Evolutionary conservation across 2,888 invertebrate genomes (phyloP), one percentile per base, ranked within the genome.

Genomic region (Lobophora halterata): DNA sequence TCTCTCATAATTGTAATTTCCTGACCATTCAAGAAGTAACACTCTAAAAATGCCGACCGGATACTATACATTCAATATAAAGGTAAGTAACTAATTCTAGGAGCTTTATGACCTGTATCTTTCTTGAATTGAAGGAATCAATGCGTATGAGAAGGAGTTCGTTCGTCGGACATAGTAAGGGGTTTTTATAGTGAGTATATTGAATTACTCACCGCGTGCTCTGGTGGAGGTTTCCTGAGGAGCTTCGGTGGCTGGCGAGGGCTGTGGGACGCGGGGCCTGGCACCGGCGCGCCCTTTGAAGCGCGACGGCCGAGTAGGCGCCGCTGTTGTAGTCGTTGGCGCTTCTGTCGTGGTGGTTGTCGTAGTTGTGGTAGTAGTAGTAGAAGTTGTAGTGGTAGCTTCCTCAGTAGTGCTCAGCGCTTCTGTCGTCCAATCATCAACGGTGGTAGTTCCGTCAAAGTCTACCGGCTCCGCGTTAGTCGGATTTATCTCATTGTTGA

Each of bases 351-450:
- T 85, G 0, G 90, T 88, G 0, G 90, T 88, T 0, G 90, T 89
- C 0, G 90, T 89, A 0, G 90, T 89, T 0, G 90, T 89, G 0
- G 90, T 89, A 0, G 90, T 89, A 0, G 89, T 89, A 0, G 90
- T 89, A 0, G 89, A 87, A 0, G 89, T 85, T 0, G 90, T 83
- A 0, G 90, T 89, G 0, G 89, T 86, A 1, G 78, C 73, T 46
- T 87, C 88, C 35, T 88, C 88, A 1, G 87, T 83, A 0, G 88
- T 87, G 23, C 76, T 75, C 36, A 79, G 44, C 1, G 78, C 72
- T 6, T 90, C 88, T 2, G 90, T 90, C 0, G 88, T 81, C 58
- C 71, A 77, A 11, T 79, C 76, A 2, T 72, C 78, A 1, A 74
- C 50, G 0, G 81, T 80, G 0, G 87, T 80, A 1, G 80, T 72